Evolutionary conservation across 2,888 invertebrate species (phyloP).

Genomic region (Synergus umbraculus): DNA sequence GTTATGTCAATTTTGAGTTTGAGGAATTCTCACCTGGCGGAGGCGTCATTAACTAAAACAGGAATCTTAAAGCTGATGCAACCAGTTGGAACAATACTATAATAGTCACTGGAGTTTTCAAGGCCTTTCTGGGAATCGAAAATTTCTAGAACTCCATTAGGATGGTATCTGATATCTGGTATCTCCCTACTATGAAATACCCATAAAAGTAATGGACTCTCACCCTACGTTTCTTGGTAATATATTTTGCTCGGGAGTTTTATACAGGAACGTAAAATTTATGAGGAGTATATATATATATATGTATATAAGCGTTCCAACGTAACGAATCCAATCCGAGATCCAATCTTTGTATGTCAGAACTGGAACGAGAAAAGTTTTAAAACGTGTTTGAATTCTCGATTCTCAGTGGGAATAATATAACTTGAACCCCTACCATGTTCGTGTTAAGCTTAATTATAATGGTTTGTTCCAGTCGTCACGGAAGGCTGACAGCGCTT

Average conservation of each 20-base stretch:
- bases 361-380: constrained; percentile 33
- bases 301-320: constrained; percentile 2
- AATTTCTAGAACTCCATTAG: constrained; percentile 1
- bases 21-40: not conserved
- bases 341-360: not conserved
- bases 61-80: not conserved
- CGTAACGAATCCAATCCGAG: not conserved
- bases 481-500: constrained; percentile 35
- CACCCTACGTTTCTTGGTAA: not conserved
- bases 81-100: not conserved
- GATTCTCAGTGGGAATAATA: constrained; percentile 9
- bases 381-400: constrained; percentile 21
- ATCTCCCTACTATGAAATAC: not conserved
- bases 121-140: constrained; percentile 32
- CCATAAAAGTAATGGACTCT: constrained; percentile 21
- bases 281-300: not conserved
- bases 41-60: constrained; percentile 10
- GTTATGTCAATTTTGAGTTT: not conserved
- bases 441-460: constrained; percentile 29
- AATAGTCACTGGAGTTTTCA: not conserved
- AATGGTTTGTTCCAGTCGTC: constrained; percentile 39
- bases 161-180: not conserved
- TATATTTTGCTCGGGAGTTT: constrained; percentile 19
- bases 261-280: constrained; percentile 12
- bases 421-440: constrained; percentile 9